Evolutionary conservation across 2,113 vertebrate genomes (phyloP), one percentile per base, ranked within the genome.

Genomic region (Oryzias celebensis): DNA sequence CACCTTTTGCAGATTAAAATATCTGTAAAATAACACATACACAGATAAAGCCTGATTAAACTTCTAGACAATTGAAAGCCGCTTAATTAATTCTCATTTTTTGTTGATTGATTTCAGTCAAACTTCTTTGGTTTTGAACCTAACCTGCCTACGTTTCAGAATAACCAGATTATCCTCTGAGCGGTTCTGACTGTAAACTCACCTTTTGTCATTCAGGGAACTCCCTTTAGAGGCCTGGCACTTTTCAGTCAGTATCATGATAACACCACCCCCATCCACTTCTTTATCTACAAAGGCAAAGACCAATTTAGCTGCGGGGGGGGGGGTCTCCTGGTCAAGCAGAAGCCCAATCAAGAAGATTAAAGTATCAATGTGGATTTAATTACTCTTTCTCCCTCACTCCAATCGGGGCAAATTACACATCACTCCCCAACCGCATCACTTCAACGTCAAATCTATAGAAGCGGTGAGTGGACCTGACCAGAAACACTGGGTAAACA

Each of bases 341-440:
- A 91, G 89, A 91, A 89, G 87, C 87, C 91, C 89, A 91, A 90
- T 90, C 84, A 77, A 73, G 77, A 81, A 83, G 88, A 92, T 93
- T 91, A 92, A 91, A 92, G 91, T 84, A 83, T 78, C 85, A 88
- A 87, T 91, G 87, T 80, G 87, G 81, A 73, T 74, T 90, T 92
- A 92, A 92, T 93, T 90, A 88, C 90, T 75, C 52, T 61, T 44
- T 28, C 52, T 31, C 62, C 48, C 13, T 2, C 44, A 28, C 24
- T 52, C 54, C 42, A 72, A 71, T 70, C 42, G 62, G 63, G 83
- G 83, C 76, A 89, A 90, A 92, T 91, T 90, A 88, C 88, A 76
- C 78, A 82, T 60, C 58, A 51, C 62, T 46, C 46, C 5, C 47
- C 28, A 43, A 69, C 57, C 49, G 18, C 36, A 24, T 45, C 1